Base-by-base conservation (phyloP, 2,888 invertebrate species). In the Euphydryas editha region DNA sequence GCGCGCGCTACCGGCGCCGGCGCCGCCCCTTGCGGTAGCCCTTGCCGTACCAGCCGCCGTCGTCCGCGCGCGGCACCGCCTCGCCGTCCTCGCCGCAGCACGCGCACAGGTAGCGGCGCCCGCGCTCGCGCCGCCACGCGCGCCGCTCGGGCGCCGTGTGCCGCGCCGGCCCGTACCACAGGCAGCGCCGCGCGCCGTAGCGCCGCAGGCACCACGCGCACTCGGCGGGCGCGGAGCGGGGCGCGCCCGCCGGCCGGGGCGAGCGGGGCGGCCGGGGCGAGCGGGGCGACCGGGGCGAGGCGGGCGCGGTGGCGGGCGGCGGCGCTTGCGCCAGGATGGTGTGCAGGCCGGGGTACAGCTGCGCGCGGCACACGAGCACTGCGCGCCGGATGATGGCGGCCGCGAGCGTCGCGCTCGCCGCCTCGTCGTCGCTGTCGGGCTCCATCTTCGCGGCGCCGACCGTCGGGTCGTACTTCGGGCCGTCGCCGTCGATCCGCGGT, bases 11-110 rank as follows among this genome's bases (percentile, higher is more conserved):
- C 88, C 93, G 92, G 72, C 91, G 90, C 46, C 88, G 84, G 72
- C 94, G 93, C 56, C 94, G 93, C 55, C 94, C 94, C 89, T 97
- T 97, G 76, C 96, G 94, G 86, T 95, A 97, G 8, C 97, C 97
- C 92, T 97, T 97, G 71, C 97, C 97, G 90, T 96, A 97, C 97
- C 97, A 97, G 59, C 97, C 97, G 77, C 81, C 84, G 72, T 78
- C 82, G 78, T 80, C 86, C 62, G 63, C 68, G 47, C 63, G 64
- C 70, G 69, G 51, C 60, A 18, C 55, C 56, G 21, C 59, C 55
- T 66, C 57, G 59, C 76, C 63, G 55, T 68, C 76, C 66, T 93
- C 77, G 63, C 76, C 94, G 86, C 95, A 95, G 85, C 95, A 95
- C 69, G 95, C 93, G 86, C 95, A 95, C 77, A 94, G 95, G 85